Conservation (phyloP, 2,113 vertebrate species). For the Regulus satrapa region DNA sequence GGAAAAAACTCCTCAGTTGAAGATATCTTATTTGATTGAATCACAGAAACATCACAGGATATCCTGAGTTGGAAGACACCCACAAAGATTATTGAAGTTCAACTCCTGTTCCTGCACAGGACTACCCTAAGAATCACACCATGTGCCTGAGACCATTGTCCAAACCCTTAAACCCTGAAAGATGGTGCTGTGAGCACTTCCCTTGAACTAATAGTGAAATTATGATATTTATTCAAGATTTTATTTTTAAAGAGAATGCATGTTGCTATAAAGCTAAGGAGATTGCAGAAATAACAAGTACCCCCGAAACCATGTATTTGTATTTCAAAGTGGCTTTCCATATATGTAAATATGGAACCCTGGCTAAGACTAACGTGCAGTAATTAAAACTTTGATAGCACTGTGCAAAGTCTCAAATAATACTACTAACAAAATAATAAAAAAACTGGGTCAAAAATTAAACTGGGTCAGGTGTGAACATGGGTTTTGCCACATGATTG, state of each 20-base stretch:
- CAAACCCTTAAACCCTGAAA: neutral
- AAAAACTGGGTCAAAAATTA: neutral
- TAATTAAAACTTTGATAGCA: neutral
- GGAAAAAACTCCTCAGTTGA: neutral
- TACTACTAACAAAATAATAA: neutral
- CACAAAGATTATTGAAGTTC: neutral
- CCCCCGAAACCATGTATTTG: neutral
- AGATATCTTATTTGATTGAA: neutral
- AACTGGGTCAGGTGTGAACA: neutral
- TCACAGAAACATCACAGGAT: neutral
- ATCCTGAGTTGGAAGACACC: neutral
- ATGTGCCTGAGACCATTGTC: neutral
- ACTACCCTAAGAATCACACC: neutral
- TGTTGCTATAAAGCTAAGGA: neutral
- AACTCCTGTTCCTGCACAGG: neutral
- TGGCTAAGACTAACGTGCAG: neutral
- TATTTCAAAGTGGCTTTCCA: neutral
- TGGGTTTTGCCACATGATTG: neutral
- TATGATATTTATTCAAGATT: neutral
- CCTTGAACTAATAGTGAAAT: neutral
- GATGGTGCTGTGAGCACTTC: neutral
- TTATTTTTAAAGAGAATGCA: neutral
- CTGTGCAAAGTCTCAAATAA: neutral
- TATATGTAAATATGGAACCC: neutral
- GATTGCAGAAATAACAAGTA: neutral